Conservation (phyloP, 2,113 vertebrate genomes). For the Ploceus nigricollis region DNA sequence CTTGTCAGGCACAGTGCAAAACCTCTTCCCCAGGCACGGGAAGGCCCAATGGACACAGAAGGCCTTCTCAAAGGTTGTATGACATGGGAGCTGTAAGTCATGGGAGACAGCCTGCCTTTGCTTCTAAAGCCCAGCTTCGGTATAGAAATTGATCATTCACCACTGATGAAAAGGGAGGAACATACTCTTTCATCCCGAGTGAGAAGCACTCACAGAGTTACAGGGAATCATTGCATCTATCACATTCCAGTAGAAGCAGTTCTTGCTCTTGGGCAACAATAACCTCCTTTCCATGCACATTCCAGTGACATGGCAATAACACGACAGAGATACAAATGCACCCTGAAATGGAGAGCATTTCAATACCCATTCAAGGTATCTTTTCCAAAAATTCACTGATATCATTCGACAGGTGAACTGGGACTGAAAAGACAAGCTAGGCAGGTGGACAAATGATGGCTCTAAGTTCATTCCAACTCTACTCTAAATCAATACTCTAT, state of each 20-base stretch:
- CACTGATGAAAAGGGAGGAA: not conserved
- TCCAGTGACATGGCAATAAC: not conserved
- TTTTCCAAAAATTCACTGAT: not conserved
- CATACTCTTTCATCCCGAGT: accelerated
- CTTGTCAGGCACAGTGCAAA: accelerated
- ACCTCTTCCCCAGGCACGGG: accelerated
- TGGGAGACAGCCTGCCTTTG: not conserved
- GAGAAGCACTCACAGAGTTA: not conserved
- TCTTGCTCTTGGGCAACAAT: not conserved
- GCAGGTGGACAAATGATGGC: not conserved
- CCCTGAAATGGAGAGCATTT: not conserved
- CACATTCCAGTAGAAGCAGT: not conserved
- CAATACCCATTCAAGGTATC: not conserved
- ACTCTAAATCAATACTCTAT: not conserved
- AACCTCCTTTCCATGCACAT: not conserved
- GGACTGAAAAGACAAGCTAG: not conserved
- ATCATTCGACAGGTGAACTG: not conserved
- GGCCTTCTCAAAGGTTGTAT: not conserved
- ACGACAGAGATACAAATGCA: not conserved
- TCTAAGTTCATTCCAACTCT: not conserved
- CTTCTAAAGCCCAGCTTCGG: not conserved
- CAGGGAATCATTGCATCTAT: not conserved
- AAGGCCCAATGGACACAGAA: not conserved
- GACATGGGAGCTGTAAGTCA: accelerated
- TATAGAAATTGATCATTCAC: not conserved